phyloP scores from a whole-genome alignment of 2,113 vertebrate species.

The Nothoprocta pentlandii region DNA sequence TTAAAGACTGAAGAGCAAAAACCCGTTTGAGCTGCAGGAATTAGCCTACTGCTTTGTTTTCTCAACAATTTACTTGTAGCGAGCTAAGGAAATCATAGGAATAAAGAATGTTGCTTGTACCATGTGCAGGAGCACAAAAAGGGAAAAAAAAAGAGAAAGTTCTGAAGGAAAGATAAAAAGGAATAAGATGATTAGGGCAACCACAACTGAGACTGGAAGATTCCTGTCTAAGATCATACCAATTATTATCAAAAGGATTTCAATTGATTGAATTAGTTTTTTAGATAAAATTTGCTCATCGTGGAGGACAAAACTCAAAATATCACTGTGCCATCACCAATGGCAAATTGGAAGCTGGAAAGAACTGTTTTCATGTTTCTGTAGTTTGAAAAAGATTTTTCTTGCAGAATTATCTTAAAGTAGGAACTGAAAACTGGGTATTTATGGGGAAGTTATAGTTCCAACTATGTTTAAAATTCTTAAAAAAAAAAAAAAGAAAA shows the following conservation, averaged over 20 bases:
- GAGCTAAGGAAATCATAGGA: background rate
- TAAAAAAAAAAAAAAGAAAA: too few relatives aligned
- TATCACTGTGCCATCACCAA: background rate
- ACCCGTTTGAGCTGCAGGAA: background rate
- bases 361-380: background rate
- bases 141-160: background rate
- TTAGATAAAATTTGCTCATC: background rate
- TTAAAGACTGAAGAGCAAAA: background rate
- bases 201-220: background rate
- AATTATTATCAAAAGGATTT: constrained; percentile 6
- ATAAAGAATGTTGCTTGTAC: background rate
- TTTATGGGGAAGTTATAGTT: background rate
- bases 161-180: constrained; percentile 3
- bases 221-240: background rate
- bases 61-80: background rate
- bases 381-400: background rate
- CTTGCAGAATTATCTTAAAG: background rate
- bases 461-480: background rate
- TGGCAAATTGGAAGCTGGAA: background rate
- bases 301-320: background rate
- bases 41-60: background rate
- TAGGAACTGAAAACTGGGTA: background rate
- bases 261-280: background rate
- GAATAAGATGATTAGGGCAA: background rate
- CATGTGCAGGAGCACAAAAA: background rate